phyloP scores from a whole-genome alignment of 1,140 invertebrate species.

The Temnothorax curvispinosus region DNA sequence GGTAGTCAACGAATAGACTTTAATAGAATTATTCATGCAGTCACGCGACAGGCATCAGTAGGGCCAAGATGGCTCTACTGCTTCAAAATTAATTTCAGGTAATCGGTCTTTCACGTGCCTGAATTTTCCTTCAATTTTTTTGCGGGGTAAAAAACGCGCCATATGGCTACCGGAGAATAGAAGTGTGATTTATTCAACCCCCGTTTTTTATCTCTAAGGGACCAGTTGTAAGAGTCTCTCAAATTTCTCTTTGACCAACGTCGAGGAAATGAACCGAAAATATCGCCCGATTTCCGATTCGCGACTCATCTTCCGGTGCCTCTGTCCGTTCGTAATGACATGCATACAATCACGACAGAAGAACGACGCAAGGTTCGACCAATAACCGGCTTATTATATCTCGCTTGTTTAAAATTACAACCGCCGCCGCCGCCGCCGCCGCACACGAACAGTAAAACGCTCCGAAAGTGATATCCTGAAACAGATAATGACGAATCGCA shows the following conservation, averaged over 20 bases:
- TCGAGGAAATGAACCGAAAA: constrained; percentile 4
- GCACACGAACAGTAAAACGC: not conserved
- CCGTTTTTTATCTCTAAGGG: constrained; percentile 7
- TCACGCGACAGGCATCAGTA: constrained; percentile 7
- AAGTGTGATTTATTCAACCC: constrained; percentile 52
- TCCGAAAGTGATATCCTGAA: not conserved
- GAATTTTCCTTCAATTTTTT: constrained; percentile 2
- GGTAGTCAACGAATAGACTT: not conserved
- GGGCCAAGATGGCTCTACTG: not conserved
- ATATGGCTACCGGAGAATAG: constrained; percentile 51
- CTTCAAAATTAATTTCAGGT: constrained; percentile 38
- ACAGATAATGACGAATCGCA: constrained; percentile 18
- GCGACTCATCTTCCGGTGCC: constrained; percentile 35
- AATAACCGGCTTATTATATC: not conserved
- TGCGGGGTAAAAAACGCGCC: not conserved
- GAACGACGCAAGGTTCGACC: not conserved
- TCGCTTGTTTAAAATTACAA: constrained; percentile 14
- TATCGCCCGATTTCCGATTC: constrained; percentile 54
- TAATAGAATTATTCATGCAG: not conserved
- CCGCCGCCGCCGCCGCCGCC: not conserved
- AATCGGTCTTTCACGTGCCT: constrained; percentile 30
- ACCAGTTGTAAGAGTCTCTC: constrained; percentile 47
- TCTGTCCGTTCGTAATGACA: not conserved
- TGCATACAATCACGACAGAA: not conserved
- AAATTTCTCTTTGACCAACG: not conserved